Evolutionary conservation across 2,113 vertebrate genomes (phyloP), one percentile per base, ranked within the genome.

Genomic region (Meles meles): DNA sequence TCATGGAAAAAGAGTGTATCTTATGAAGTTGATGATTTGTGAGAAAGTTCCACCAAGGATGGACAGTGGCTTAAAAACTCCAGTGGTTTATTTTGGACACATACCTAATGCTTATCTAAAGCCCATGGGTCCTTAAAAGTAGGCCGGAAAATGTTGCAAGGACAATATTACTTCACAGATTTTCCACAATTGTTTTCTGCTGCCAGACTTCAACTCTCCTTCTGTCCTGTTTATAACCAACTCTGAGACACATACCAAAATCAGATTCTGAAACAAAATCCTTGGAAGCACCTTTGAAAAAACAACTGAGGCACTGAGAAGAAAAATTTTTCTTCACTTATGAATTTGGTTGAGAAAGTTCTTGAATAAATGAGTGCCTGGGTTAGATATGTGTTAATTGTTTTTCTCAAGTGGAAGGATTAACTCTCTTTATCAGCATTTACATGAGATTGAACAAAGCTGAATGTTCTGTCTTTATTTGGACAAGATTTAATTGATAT

Each of bases 401-500:
- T 96, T 97, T 97, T 97, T 69, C 96, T 95, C 97, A 96, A 95
- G 94, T 81, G 81, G 95, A 88, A 96, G 34, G 90, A 93, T 93
- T 91, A 93, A 97, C 76, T 97, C 92, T 83, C 80, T 90, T 96
- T 96, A 96, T 88, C 92, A 95, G 65, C 65, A 97, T 97, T 98
- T 95, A 97, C 90, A 97, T 63, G 55, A 95, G 79, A 90, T 44
- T 90, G 81, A 97, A 93, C 96, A 93, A 97, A 97, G 90, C 96
- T 91, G 34, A 85, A 94, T 86, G 87, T 94, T 97, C 91, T 77
- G 42, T 77, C 77, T 95, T 97, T 97, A 96, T 96, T 97, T 98
- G 93, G 84, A 96, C 80, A 97, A 96, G 96, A 97, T 94, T 90
- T 96, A 97, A 97, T 94, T 98, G 96, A 98, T 97, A 97, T 42